phyloP scores from a whole-genome alignment of 2,113 vertebrate genomes.

The Dendropsophus ebraccatus region DNA sequence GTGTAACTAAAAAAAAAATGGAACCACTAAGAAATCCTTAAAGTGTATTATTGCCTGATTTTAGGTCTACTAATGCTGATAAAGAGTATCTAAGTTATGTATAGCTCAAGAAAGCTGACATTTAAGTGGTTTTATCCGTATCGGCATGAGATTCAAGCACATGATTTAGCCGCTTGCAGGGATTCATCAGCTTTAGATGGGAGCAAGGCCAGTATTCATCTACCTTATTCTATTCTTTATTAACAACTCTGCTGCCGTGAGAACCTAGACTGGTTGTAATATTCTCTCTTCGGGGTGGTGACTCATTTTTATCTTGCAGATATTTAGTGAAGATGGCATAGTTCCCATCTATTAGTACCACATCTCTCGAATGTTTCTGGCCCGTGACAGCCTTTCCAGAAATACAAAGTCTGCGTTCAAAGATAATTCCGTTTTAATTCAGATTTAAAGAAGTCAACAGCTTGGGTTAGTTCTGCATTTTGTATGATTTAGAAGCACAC shows the following conservation, averaged over 20 bases:
- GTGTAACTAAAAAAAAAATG: background rate
- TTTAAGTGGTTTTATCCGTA: slow-evolving; percentile 31
- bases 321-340: slow-evolving; percentile 44
- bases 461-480: slow-evolving; percentile 40
- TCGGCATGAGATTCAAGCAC: slow-evolving; percentile 12
- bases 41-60: slow-evolving; percentile 4
- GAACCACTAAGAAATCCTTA: background rate
- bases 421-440: slow-evolving; percentile 44
- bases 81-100: slow-evolving; percentile 8
- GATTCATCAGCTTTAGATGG: slow-evolving; percentile 32
- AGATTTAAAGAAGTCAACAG: slow-evolving; percentile 39
- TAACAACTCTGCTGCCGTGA: slow-evolving; percentile 29
- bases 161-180: slow-evolving; percentile 28
- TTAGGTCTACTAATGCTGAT: background rate
- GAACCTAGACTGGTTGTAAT: slow-evolving; percentile 26
- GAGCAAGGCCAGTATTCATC: slow-evolving; percentile 30
- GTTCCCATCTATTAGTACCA: slow-evolving; percentile 41
- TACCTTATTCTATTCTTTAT: slow-evolving; percentile 39
- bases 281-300: slow-evolving; percentile 40
- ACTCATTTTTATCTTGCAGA: slow-evolving; percentile 52
- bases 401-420: slow-evolving; percentile 42
- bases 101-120: slow-evolving; percentile 10
- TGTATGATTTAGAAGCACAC: slow-evolving; percentile 30
- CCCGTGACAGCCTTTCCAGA: slow-evolving; percentile 14
- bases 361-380: slow-evolving; percentile 36